Conservation (phyloP, 2,797 vertebrate genomes). For the Salmo trutta region DNA sequence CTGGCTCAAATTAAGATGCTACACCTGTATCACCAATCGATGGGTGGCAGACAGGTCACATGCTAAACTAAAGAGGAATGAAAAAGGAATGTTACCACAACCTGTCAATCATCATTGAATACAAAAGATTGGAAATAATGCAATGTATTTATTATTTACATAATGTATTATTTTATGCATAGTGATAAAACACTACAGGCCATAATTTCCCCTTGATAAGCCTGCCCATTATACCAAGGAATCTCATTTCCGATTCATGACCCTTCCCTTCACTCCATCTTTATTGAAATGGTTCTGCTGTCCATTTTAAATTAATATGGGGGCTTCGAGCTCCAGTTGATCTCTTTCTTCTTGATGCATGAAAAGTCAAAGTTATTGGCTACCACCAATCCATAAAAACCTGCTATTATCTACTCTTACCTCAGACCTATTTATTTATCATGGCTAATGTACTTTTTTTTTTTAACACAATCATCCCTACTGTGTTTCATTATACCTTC, state of each 20-base stretch:
- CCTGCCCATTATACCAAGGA: background rate
- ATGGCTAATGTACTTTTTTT: background rate
- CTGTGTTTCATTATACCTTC: background rate
- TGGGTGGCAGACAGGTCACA: slow-evolving; percentile 9
- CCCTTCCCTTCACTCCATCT: background rate
- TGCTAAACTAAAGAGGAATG: slow-evolving; percentile 6
- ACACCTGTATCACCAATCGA: background rate
- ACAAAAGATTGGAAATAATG: background rate
- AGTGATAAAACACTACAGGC: too few species aligned
- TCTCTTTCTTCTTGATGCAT: background rate
- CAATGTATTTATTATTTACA: too few species aligned
- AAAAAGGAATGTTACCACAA: background rate
- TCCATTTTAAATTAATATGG: background rate
- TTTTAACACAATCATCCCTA: background rate
- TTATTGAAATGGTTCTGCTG: background rate
- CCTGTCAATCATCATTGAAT: background rate
- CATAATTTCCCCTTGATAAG: too few species aligned
- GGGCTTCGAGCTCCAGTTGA: background rate
- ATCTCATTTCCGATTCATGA: background rate
- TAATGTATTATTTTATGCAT: too few species aligned
- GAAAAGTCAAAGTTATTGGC: background rate
- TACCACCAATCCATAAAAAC: background rate
- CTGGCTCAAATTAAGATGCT: too few species aligned
- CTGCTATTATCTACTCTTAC: background rate
- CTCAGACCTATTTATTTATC: background rate